Evolutionary conservation across 2,797 vertebrate species (phyloP).

Genomic region (Florisuga fusca): DNA sequence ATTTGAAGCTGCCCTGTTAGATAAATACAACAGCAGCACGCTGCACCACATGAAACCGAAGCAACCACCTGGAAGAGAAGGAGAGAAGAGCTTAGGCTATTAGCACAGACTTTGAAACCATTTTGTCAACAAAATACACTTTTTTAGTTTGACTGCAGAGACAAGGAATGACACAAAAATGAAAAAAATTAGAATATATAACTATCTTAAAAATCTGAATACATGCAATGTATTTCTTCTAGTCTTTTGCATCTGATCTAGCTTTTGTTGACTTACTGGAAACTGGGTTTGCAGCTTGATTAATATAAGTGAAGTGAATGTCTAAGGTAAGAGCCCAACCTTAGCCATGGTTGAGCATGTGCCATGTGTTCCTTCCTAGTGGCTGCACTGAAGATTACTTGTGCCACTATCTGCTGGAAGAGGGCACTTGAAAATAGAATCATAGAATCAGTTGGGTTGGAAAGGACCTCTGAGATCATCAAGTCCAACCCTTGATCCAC

Average conservation of each 20-base stretch:
- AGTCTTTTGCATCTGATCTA: neutral
- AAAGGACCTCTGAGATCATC: too few species aligned
- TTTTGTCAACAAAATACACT: constrained; percentile 69
- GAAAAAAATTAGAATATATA: constrained; percentile 51
- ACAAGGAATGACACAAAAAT: constrained; percentile 57
- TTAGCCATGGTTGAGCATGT: neutral
- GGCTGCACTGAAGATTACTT: neutral
- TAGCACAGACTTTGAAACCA: constrained; percentile 37
- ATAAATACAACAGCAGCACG: constrained; percentile 29
- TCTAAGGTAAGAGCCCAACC: neutral
- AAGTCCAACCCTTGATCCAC: too few species aligned
- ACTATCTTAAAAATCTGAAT: constrained; percentile 11
- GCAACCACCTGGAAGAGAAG: constrained; percentile 58
- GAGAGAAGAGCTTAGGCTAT: neutral
- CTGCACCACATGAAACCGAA: neutral
- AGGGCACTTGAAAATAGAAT: neutral
- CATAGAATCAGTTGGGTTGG: too few species aligned
- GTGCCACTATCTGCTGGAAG: neutral
- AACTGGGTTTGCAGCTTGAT: neutral
- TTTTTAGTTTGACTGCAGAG: constrained; percentile 48
- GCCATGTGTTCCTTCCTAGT: neutral
- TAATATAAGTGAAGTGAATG: neutral
- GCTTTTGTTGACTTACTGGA: neutral
- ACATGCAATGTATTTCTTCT: neutral
- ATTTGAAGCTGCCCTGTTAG: constrained; percentile 25